phyloP scores from a whole-genome alignment of 1,140 invertebrate species.

The Megalopta genalis region DNA sequence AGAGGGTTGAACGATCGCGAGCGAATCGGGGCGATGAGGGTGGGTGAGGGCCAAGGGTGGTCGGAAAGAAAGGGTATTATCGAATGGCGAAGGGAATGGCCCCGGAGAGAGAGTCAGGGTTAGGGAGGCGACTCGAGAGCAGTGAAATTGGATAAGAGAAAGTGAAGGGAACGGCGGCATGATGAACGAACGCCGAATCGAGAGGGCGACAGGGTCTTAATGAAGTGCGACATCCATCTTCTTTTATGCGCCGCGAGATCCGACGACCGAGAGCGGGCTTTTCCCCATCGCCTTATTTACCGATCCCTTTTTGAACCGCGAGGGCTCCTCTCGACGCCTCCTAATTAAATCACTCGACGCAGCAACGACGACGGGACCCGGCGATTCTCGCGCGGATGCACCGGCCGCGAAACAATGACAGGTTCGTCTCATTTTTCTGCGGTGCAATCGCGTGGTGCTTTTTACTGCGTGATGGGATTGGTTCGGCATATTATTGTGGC shows the following conservation, averaged over 20 bases:
- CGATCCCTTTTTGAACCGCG: too few species aligned
- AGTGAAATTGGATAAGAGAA: slow-evolving; percentile 62
- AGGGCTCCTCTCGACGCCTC: background rate
- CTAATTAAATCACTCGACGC: too few species aligned
- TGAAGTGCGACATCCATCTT: slow-evolving; percentile 74
- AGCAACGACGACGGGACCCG: too few species aligned
- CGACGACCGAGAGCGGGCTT: slow-evolving; percentile 23
- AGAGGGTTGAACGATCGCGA: slow-evolving; percentile 22
- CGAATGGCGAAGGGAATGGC: slow-evolving; percentile 6
- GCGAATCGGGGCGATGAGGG: background rate
- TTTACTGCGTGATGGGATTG: too few species aligned
- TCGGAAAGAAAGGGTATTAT: slow-evolving; percentile 21
- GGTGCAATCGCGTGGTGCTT: too few species aligned
- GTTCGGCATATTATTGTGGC: too few species aligned
- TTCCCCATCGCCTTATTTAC: slow-evolving; percentile 8
- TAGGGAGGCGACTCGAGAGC: slow-evolving; percentile 59
- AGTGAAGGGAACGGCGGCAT: slow-evolving; percentile 50
- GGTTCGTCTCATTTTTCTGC: too few species aligned
- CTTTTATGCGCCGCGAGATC: slow-evolving; percentile 63
- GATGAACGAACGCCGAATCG: slow-evolving; percentile 33
- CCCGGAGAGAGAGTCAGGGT: slow-evolving; percentile 29
- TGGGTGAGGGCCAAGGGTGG: background rate
- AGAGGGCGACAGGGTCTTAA: slow-evolving; percentile 60
- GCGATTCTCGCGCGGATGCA: too few species aligned
- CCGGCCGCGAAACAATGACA: too few species aligned